These are phyloP conservation scores for Dicaeum eximium DNA, from an alignment of 2,113 vertebrate species.

Conservation along the genomic window DNA sequence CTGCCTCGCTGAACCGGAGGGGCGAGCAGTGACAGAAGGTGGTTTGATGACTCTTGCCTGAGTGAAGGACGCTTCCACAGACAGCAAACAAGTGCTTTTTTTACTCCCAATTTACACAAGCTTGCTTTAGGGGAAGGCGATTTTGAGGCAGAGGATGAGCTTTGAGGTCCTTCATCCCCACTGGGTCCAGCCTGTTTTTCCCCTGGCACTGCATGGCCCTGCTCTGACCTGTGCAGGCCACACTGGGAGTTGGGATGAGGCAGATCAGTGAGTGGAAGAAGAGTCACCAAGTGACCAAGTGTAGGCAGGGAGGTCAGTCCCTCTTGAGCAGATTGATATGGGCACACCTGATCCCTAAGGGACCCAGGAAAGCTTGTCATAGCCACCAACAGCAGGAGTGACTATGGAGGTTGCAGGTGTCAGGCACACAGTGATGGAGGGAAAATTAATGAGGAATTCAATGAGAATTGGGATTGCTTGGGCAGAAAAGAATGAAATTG, in stretches of 20 bases:
- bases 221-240: not conserved
- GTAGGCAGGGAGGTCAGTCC: not conserved
- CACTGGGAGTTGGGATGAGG: not conserved
- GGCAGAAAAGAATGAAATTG: not conserved
- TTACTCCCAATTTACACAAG: not conserved
- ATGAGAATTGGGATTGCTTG: not conserved
- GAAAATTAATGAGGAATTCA: not conserved
- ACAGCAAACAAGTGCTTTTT: not conserved
- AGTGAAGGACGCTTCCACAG: not conserved
- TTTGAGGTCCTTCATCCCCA: not conserved
- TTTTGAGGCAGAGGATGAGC: not conserved
- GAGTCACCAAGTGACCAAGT: not conserved
- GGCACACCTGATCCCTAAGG: not conserved
- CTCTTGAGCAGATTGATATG: not conserved
- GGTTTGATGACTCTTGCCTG: not conserved
- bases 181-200: not conserved
- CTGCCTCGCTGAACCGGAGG: not conserved
- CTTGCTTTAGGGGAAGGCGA: not conserved
- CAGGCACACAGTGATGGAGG: not conserved
- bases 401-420: not conserved
- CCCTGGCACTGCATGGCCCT: rapidly evolving
- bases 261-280: not conserved
- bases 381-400: rapidly evolving
- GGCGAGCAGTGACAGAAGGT: not conserved
- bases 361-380: not conserved